Evolutionary conservation across 2,888 invertebrate genomes (phyloP).

Genomic region (Lamellibrachia satsuma): DNA sequence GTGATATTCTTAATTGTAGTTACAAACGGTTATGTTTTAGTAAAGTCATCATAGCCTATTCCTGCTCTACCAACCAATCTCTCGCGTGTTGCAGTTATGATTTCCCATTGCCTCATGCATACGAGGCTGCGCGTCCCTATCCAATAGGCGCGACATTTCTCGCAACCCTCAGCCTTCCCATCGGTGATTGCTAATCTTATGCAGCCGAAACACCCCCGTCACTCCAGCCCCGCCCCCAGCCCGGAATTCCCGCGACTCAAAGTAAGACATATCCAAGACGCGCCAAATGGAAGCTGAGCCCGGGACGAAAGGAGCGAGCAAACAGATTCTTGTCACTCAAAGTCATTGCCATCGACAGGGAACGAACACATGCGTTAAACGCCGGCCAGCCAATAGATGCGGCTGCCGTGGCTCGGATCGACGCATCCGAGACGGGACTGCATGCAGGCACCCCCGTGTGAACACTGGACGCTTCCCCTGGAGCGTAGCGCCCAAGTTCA

Average conservation of each 20-base stretch:
- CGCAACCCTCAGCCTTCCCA: neutral
- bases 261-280: constrained; percentile 12
- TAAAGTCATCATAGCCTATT: no score
- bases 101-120: no score
- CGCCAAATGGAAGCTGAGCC: neutral
- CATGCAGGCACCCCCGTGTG: neutral
- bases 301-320: neutral
- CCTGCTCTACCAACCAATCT: no score
- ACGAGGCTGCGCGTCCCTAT: neutral
- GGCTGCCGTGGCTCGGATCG: neutral
- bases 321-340: constrained; percentile 17
- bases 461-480: neutral
- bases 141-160: neutral
- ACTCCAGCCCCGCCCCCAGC: neutral
- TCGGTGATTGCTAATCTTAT: neutral
- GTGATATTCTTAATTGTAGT: no score
- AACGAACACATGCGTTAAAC: neutral
- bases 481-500: constrained; percentile 12
- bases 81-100: no score
- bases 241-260: neutral
- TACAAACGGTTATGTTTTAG: no score
- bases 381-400: neutral
- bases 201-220: neutral
- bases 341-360: neutral
- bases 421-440: neutral